Percentiles rank a stretch among this genome's conserved stretches.
phyloP scores from a whole-genome alignment of 2,797 vertebrate genomes.

The Tadarida brasiliensis region DNA sequence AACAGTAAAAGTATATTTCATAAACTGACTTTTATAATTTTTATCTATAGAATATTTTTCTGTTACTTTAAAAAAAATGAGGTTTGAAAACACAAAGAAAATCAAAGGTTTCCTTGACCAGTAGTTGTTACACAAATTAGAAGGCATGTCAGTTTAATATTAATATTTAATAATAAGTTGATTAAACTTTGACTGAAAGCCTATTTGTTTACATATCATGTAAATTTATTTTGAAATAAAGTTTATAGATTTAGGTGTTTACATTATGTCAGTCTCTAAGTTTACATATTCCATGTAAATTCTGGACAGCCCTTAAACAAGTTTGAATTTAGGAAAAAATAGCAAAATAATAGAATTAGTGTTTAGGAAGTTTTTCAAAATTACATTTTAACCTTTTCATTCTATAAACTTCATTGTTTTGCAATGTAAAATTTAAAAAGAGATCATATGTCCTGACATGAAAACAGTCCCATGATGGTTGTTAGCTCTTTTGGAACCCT shows the following conservation, averaged over 20 bases:
- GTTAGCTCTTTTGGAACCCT: neutral
- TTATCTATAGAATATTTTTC: slow-evolving; percentile 64
- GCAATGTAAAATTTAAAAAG: slow-evolving; percentile 1
- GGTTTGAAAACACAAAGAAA: slow-evolving; percentile 69
- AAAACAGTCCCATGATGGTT: neutral
- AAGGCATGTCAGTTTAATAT: slow-evolving; percentile 74
- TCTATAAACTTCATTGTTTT: neutral
- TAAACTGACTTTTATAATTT: slow-evolving; percentile 63
- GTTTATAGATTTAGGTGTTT: slow-evolving; percentile 77
- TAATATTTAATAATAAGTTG: slow-evolving; percentile 83
- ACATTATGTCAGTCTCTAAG: slow-evolving; percentile 63
- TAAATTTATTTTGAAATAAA: slow-evolving; percentile 79
- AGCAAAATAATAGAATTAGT: slow-evolving; percentile 16
- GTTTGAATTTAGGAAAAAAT: slow-evolving; percentile 54
- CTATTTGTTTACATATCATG: slow-evolving; percentile 76
- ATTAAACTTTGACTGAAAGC: slow-evolving; percentile 81
- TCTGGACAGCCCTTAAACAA: slow-evolving; percentile 51
- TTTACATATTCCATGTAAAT: slow-evolving; percentile 55
- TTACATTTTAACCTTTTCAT: neutral
- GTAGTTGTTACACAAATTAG: slow-evolving; percentile 77
- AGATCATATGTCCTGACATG: neutral
- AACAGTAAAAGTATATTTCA: slow-evolving; percentile 48
- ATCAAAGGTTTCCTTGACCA: slow-evolving; percentile 75
- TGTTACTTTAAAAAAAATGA: slow-evolving; percentile 72
- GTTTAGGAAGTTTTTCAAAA: slow-evolving; percentile 1